Base-by-base conservation (phyloP, 2,797 vertebrate species). In the Botia almorhae region DNA sequence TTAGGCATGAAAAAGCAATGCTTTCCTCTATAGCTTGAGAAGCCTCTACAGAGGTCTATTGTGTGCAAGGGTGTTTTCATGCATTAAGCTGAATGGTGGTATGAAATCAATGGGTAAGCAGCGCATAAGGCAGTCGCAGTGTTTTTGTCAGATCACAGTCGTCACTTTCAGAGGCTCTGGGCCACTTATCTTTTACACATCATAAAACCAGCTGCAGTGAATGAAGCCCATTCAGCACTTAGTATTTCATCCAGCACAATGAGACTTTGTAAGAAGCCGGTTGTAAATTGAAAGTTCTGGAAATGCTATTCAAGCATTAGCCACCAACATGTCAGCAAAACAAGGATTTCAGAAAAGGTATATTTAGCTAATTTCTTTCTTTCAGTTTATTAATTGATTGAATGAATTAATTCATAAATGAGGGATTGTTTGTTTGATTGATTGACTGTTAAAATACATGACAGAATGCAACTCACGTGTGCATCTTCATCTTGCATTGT, bases 61-160 rank as follows among this genome's bases (percentile, higher is more conserved):
- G 90, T 90, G 76, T 67, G 48, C 72, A 75, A 60, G 50, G 58
- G 39, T 56, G 79, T 85, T 86, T 83, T 82, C 71, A 81, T 87
- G 69, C 84, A 78, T 84, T 87, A 85, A 84, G 81, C 74, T 81
- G 82, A 86, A 84, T 87, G 74, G 80, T 50, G 29, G 78, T 51
- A 71, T 78, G 72, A 87, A 89, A 89, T 88, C 81, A 89, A 89
- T 89, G 82, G 72, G 56, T 85, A 81, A 86, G 87, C 56, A 29
- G 75, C 46, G 55, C 70, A 80, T 75, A 77, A 79, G 83, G 85
- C 83, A 81, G 82, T 78, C 73, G 64, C 85, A 81, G 80, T 81
- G 81, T 69, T 68, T 80, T 82, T 64, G 56, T 74, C 74, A 82
- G 69, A 82, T 74, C 74, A 69, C 76, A 87, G 78, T 70, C 65